Evolutionary conservation across 1,140 invertebrate genomes (phyloP).

Genomic region (Macrobrachium nipponense): DNA sequence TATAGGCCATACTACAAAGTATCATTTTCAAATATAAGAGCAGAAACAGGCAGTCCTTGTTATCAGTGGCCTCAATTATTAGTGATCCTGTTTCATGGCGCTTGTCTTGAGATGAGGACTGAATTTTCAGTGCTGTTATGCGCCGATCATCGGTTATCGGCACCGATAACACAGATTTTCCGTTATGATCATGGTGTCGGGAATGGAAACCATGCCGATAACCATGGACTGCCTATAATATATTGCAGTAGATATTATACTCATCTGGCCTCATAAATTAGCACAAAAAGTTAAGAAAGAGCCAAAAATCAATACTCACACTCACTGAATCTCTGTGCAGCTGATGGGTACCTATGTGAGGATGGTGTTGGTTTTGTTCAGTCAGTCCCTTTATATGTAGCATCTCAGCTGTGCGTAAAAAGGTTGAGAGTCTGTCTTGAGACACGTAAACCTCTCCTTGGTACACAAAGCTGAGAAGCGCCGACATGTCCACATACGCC

Average conservation of each 20-base stretch:
- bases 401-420: slow-evolving; percentile 76
- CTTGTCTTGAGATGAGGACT: too few relatives aligned
- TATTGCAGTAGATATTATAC: neutral
- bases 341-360: slow-evolving; percentile 45
- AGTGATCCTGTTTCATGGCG: too few relatives aligned
- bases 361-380: slow-evolving; percentile 64
- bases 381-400: slow-evolving; percentile 77
- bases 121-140: too few relatives aligned
- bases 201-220: too few relatives aligned
- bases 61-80: too few relatives aligned
- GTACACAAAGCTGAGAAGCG: slow-evolving; percentile 73
- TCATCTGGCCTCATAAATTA: neutral
- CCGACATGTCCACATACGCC: slow-evolving; percentile 69
- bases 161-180: too few relatives aligned
- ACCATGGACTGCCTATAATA: too few relatives aligned
- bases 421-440: slow-evolving; percentile 75
- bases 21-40: neutral
- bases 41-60: too few relatives aligned
- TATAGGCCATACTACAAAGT: too few relatives aligned
- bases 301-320: neutral
- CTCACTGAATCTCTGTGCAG: slow-evolving; percentile 54
- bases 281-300: neutral
- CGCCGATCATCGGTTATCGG: too few relatives aligned
- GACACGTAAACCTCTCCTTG: slow-evolving; percentile 77
- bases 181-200: too few relatives aligned